Conservation (phyloP, 2,888 invertebrate genomes). For the Lottia gigantea region DNA sequence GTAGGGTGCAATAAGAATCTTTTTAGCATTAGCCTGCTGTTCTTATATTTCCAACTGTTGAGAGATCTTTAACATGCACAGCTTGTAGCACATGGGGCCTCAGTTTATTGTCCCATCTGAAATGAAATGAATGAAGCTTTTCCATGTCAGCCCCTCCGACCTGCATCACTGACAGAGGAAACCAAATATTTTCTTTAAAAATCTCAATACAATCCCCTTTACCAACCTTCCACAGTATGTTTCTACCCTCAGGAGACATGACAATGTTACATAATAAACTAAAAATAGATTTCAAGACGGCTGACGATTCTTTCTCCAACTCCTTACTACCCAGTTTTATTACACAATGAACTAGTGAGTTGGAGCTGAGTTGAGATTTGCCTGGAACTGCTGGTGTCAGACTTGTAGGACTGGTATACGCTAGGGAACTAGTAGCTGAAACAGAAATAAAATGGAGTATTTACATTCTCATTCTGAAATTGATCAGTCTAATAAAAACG, state of each 20-base stretch:
- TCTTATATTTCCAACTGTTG: too few species aligned
- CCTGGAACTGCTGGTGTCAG: slow-evolving; percentile 15
- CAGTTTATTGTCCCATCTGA: too few species aligned
- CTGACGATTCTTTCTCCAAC: slow-evolving; percentile 26
- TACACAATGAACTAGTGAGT: slow-evolving; percentile 61
- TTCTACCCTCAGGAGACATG: slow-evolving; percentile 60
- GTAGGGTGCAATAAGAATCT: too few species aligned
- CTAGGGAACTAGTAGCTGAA: slow-evolving; percentile 53
- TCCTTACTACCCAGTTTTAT: slow-evolving; percentile 52
- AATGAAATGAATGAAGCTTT: too few species aligned
- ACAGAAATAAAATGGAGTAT: not conserved
- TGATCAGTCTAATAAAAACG: too few species aligned
- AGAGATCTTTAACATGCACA: too few species aligned
- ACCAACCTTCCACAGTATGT: slow-evolving; percentile 63
- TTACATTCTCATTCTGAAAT: not conserved
- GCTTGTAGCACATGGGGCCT: too few species aligned
- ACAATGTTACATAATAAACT: slow-evolving; percentile 54
- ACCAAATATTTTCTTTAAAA: too few species aligned
- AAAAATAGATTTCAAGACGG: slow-evolving; percentile 45
- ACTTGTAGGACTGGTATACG: slow-evolving; percentile 37
- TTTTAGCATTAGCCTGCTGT: too few species aligned
- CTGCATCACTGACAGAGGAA: too few species aligned
- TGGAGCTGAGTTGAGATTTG: slow-evolving; percentile 44
- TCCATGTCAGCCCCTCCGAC: too few species aligned
- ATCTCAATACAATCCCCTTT: not conserved